Base-by-base conservation (phyloP, 1,140 invertebrate genomes). In the Anastrepha obliqua region DNA sequence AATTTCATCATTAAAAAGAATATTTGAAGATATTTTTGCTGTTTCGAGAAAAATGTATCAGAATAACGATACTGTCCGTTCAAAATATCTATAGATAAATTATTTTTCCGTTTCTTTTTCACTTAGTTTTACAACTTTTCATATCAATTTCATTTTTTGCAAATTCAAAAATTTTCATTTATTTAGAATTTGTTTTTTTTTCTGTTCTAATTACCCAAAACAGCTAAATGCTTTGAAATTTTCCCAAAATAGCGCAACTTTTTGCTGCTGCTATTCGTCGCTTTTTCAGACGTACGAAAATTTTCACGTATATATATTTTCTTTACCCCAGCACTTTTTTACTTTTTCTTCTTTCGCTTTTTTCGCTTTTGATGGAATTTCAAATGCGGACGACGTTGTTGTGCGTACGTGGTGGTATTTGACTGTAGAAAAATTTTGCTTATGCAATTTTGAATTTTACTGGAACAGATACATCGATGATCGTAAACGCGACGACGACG, bases 371-470 rank as follows among this genome's bases (percentile, higher is more conserved):
- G 13, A 81, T 81, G 74, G 74, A 81, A 81, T 81, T 81, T 81
- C 47, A 81, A 81, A 81, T 81, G 74, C 51, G 74, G 47, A 55
- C 74, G 74, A 55, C 74, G 74, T 81, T 81, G 74, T 81, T 81
- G 74, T 81, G 74, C 51, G 74, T 51, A 81, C 74, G 74, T 81
- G 74, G 44, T 81, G 20, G 47, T 81, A 81, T 81, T 81, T 81
- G 47, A 81, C n/a, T 55, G 74, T 81, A 81, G 74, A 81, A 51
- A 58, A 81, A 81, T 81, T 81, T 81, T 55, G 74, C 74, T 81
- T 81, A 81, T 81, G 74, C 74, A 81, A 81, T 81, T 81, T 81
- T 55, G 74, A 20, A 81, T 81, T 81, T 81, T 81, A 81, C 74
- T 81, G 74, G 74, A 51, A 55, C 74, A 55, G 74, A 81, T 47